A percentile compares a stretch with the other conserved stretches of the same genome.
Conservation (phyloP, 2,797 vertebrate genomes). For the Nasua narica region DNA sequence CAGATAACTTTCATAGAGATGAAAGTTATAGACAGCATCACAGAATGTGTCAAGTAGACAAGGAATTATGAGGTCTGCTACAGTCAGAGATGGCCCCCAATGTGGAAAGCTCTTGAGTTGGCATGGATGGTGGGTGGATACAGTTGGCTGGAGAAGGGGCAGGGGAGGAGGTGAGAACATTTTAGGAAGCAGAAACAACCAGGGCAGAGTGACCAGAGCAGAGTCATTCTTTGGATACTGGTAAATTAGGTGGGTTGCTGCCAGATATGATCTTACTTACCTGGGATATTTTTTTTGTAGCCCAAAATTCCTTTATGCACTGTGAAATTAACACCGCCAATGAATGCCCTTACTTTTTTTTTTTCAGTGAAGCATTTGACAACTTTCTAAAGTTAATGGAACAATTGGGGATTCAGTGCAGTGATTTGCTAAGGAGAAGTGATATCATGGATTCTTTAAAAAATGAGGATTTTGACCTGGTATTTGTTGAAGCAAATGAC, state of each 20-base stretch:
- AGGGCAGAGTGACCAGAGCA: not conserved
- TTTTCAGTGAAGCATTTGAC: slow-evolving; percentile 67
- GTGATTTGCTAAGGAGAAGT: slow-evolving; percentile 18
- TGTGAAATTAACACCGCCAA: not conserved
- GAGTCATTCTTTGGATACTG: not conserved
- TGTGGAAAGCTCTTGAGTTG: not conserved
- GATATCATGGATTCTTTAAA: not conserved
- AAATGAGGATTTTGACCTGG: not conserved
- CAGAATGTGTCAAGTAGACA: not conserved
- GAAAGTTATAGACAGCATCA: not conserved
- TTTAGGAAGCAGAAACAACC: not conserved
- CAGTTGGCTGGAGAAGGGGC: not conserved
- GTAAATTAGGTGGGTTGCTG: not conserved
- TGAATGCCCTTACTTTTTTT: not conserved
- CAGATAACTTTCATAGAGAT: too few relatives aligned
- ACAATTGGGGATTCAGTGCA: slow-evolving; percentile 79
- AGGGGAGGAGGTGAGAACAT: not conserved
- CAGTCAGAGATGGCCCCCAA: not conserved
- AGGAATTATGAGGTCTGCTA: not conserved
- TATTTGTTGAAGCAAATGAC: not conserved
- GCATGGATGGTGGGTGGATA: not conserved
- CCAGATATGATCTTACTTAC: not conserved
- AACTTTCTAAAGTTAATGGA: slow-evolving; percentile 70
- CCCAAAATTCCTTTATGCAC: not conserved
- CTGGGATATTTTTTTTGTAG: not conserved